A percentile compares a stretch with the other conserved stretches of the same genome.
Conservation (phyloP, 2,113 vertebrate species). For the Apodemus sylvaticus region DNA sequence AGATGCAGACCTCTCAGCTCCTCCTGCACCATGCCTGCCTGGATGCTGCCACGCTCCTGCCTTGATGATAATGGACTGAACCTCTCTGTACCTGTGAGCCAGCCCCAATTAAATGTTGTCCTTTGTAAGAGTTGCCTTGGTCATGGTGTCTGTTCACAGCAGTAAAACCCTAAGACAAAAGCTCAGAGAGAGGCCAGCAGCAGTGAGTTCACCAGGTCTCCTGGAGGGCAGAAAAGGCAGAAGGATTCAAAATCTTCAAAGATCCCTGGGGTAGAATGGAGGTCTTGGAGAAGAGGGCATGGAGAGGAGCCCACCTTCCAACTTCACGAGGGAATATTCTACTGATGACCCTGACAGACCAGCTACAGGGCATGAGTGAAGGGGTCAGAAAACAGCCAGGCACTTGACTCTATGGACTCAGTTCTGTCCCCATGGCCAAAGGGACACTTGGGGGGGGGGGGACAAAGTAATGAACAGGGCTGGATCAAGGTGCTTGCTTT, state of each 20-base stretch:
- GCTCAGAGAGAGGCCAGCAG: not conserved
- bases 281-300: not conserved
- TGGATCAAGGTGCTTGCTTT: not conserved
- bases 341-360: no score
- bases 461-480: not conserved
- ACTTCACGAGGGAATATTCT: not conserved
- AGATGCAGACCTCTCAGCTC: no score
- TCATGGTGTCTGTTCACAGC: no score
- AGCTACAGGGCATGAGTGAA: not conserved
- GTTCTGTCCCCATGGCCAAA: not conserved
- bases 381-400: not conserved
- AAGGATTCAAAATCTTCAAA: not conserved
- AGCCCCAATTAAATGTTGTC: no score
- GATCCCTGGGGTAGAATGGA: not conserved
- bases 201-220: no score
- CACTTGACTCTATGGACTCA: not conserved
- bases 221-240: not conserved
- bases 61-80: no score
- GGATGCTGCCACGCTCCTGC: no score
- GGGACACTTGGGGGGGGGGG: not conserved
- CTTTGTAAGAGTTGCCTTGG: no score
- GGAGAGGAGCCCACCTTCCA: no score
- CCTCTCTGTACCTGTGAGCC: no score
- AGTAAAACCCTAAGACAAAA: no score
- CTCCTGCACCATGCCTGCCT: no score